Conservation (phyloP, 2,113 vertebrate genomes). For the Pterophyllum scalare region DNA sequence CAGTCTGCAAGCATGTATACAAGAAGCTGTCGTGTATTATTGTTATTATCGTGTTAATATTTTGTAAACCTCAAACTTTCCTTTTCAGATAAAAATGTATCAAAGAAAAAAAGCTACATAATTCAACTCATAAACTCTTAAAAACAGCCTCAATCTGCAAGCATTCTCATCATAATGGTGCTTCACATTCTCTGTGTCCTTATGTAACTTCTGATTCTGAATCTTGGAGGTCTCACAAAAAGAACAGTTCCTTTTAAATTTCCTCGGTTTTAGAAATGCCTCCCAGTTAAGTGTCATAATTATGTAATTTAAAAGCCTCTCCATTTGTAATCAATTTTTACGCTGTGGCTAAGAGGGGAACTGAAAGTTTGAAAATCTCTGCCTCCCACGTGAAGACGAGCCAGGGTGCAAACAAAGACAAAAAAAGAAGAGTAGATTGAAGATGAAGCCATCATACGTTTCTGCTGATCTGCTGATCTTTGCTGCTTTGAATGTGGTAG, state of each 20-base stretch:
- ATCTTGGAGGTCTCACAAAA: constrained; percentile 17
- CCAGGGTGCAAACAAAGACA: constrained; percentile 25
- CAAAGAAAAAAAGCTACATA: background rate
- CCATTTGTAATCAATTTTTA: constrained; percentile 66
- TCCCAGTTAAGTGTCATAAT: constrained; percentile 50
- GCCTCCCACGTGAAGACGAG: constrained; percentile 49
- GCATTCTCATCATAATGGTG: background rate
- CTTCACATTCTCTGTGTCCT: background rate
- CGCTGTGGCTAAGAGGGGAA: constrained; percentile 66
- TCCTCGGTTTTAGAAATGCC: constrained; percentile 16
- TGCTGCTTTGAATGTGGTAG: constrained; percentile 15
- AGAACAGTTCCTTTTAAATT: constrained; percentile 30
- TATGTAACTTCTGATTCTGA: background rate
- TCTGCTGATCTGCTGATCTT: constrained; percentile 45
- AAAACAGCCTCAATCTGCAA: background rate
- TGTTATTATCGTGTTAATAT: background rate
- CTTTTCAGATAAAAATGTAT: background rate
- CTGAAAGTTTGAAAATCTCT: constrained; percentile 54
- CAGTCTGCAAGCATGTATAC: background rate
- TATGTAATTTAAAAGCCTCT: constrained; percentile 59
- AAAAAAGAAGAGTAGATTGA: background rate
- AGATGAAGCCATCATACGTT: background rate
- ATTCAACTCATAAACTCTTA: background rate
- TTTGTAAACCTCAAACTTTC: background rate
- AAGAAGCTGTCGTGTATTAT: background rate